Conservation (phyloP, 2,888 invertebrate genomes). For the Salpingus planirostris region DNA sequence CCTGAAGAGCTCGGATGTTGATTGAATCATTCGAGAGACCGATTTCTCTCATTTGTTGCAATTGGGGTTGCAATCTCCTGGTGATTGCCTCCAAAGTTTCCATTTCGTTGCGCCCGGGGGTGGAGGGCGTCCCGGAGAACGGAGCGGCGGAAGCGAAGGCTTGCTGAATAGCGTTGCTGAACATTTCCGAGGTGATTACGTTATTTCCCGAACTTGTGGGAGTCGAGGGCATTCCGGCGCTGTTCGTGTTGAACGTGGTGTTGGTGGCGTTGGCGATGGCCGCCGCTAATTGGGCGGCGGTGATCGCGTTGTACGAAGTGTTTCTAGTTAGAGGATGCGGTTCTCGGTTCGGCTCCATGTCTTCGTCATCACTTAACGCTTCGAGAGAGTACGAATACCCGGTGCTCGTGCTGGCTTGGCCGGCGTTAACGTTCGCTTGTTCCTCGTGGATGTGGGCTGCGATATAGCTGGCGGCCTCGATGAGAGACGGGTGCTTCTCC, state of each 20-base stretch:
- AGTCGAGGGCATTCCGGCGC: conserved; percentile 22
- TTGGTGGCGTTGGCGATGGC: conserved; percentile 56
- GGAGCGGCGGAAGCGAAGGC: conserved; percentile 45
- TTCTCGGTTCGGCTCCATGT: conserved; percentile 43
- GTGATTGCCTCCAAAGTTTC: conserved; percentile 27
- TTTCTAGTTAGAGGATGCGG: conserved; percentile 33
- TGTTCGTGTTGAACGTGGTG: conserved; percentile 27
- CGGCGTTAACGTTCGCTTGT: conserved; percentile 46
- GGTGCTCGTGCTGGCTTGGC: conserved; percentile 44
- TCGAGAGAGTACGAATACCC: conserved; percentile 47
- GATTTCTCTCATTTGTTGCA: conserved; percentile 82
- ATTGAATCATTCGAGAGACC: conserved; percentile 77
- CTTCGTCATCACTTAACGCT: conserved; percentile 48
- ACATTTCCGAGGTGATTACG: conserved; percentile 68
- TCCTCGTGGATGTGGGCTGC: conserved; percentile 49
- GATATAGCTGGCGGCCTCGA: conserved; percentile 59
- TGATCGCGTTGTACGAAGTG: conserved; percentile 48
- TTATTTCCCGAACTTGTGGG: conserved; percentile 12
- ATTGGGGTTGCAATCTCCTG: conserved; percentile 46
- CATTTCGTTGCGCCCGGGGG: too few species aligned
- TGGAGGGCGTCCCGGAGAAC: conserved; percentile 11
- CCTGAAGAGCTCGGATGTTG: conserved; percentile 76
- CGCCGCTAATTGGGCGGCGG: conserved; percentile 64
- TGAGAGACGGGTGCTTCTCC: conserved; percentile 59
- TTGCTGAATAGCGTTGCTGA: conserved; percentile 67